Evolutionary conservation across 2,797 vertebrate genomes (phyloP).

Genomic region (Hafferia zeledoni): DNA sequence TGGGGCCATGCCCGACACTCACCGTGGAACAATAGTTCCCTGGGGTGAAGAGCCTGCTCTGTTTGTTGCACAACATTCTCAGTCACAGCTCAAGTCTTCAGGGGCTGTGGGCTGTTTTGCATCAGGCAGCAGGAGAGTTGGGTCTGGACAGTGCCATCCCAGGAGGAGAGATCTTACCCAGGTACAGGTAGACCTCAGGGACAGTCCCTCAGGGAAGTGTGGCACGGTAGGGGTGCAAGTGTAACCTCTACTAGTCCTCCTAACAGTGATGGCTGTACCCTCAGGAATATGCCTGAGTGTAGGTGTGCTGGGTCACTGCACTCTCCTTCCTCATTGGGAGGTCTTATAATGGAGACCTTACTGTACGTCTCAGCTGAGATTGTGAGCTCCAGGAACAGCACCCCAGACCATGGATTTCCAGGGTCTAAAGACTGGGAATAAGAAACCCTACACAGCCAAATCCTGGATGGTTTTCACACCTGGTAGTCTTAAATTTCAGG

Average conservation of each 20-base stretch:
- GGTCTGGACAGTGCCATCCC: not conserved
- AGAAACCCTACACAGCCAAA: not conserved
- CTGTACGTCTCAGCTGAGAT: not conserved
- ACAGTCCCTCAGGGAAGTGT: not conserved
- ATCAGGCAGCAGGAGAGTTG: not conserved
- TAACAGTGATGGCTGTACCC: not conserved
- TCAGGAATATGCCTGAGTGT: not conserved
- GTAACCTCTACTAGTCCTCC: not conserved
- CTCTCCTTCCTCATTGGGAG: accelerated
- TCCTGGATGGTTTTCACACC: not conserved
- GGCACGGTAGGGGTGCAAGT: accelerated
- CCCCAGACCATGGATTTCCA: not conserved
- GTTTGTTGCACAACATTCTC: accelerated
- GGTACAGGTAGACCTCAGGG: not conserved
- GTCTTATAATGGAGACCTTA: accelerated
- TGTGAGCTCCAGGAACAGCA: not conserved
- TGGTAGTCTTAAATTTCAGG: not conserved
- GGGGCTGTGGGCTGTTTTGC: not conserved
- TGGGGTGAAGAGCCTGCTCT: not conserved
- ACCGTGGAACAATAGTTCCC: accelerated
- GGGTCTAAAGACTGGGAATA: not conserved
- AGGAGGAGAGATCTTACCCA: not conserved
- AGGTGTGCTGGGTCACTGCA: accelerated
- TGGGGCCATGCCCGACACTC: not conserved
- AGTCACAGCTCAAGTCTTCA: not conserved